Base-by-base conservation (phyloP, 2,113 vertebrate species). In the Oostethus manadensis region DNA sequence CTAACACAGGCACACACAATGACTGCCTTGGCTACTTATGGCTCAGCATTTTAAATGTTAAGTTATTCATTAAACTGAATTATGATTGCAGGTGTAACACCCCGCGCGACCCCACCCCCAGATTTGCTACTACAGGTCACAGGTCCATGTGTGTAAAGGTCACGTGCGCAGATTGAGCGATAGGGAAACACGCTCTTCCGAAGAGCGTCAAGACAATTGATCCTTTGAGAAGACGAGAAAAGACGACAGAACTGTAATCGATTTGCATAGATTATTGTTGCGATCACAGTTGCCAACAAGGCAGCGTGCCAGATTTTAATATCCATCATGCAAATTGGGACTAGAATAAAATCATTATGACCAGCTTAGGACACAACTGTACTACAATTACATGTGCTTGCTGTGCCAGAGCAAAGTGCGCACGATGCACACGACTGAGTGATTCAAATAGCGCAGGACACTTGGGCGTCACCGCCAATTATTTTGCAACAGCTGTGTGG, bases 51-150 rank as follows among this genome's bases (percentile, higher is more conserved):
- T 80, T 83, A 84, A 89, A 89, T 89, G 87, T 88, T 89, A 88
- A 89, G 81, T 82, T 88, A 89, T 89, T 87, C 86, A 89, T 88
- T 84, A 87, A 84, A 84, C 71, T 74, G 75, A 88, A 83, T 88
- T 86, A 86, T 81, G 76, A 81, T 81, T 77, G 74, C 63, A 74
- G 73, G 61, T 76, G 70, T 66, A 68, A 79, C 73, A 70, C 69
- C 53, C 53, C 56, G 71, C 71, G 70, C 69, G 50, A 50, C 56
- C 71, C 48, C 65, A 74, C 29, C 29, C 29, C 65, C 47, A 40
- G 46, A 62, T 80, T 21, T 80, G 64, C 78, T 86, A 81, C 81
- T 80, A 74, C 76, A 75, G 84, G 83, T 84, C 83, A 76, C 62
- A 71, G 57, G 68, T 70, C 70, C 48, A 64, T 81, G 76, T 79